These are phyloP conservation scores for Ctenomys sociabilis DNA, from an alignment of 2,113 vertebrate species.

Conservation along the genomic window DNA sequence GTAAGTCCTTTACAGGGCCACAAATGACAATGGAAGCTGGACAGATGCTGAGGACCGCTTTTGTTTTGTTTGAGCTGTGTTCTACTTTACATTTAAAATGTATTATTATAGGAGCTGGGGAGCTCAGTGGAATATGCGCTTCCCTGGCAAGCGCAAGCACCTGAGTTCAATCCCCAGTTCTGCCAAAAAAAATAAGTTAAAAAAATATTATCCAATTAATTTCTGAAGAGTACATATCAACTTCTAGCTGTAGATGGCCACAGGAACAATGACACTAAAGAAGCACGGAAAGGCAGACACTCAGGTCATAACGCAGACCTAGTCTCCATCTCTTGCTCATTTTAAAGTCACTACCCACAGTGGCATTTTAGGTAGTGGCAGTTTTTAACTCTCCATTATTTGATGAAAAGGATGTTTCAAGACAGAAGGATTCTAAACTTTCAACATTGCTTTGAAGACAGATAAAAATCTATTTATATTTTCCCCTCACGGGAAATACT, in stretches of 20 bases:
- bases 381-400: not conserved
- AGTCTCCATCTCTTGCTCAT: not conserved
- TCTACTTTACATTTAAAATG: not conserved
- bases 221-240: not conserved
- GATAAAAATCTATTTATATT: not conserved
- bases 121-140: too few relatives aligned
- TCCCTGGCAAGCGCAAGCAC: too few relatives aligned
- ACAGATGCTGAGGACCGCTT: not conserved
- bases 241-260: not conserved
- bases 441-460: not conserved
- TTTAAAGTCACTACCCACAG: not conserved
- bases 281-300: not conserved
- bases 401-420: not conserved
- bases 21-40: not conserved
- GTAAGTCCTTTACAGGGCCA: not conserved
- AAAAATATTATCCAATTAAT: not conserved
- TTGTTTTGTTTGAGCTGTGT: not conserved
- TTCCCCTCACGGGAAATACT: not conserved
- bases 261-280: not conserved
- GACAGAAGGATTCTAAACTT: constrained; percentile 13
- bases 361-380: not conserved
- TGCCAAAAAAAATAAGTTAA: too few relatives aligned
- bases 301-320: not conserved
- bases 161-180: too few relatives aligned
- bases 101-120: not conserved